Evolutionary conservation across 1,140 invertebrate species (phyloP), one percentile per base, ranked within the genome.

Genomic region (Scaptomyza hsui): DNA sequence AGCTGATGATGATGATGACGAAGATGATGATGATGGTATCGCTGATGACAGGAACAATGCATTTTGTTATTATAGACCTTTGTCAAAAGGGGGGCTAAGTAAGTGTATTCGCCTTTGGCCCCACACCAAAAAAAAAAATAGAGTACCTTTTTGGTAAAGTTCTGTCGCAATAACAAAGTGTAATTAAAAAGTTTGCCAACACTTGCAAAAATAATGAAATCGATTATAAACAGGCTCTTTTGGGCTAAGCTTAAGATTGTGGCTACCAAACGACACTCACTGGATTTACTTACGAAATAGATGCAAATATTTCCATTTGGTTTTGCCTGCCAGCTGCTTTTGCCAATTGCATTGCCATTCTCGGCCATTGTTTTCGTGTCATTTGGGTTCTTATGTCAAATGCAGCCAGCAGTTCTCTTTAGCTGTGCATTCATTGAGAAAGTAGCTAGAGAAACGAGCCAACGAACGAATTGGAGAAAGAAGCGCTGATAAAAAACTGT

Each of bases 1-100:
- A 29, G 6, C 26, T 29, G 24, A 5, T 56, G 24, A 51, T 21
- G 24, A 24, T 55, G 24, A 48, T 24, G 41, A 63, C 18, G 16
- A 39, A 21, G 24, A 44, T 45, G 24, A 19, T 39, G 62, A 45
- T 12, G 41, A 21, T 52, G 60, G 42, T 47, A 47, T 52, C 21
- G 39, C 49, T 42, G 57, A 29, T 64, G 67, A 49, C 51, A 64
- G 51, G 52, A 37, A 64, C 45, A 65, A 81, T 78, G 82, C 53
- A 75, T 75, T 88, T 75, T 81, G 65, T 62, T 86, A 82, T 78
- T 88, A 83, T 81, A 75, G 74, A 81, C 78, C 64, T 73, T 64
- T 61, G 42, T 44, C 26, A 62, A 35, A 56, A 10, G n/a, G 29
- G 6, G 44, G 29, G 39, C 56, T 39, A 71, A 10, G 37, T 4